Percentiles rank a stretch among this genome's conserved stretches.
Conservation (phyloP, 1,140 invertebrate species). For the Drosophila funebris region DNA sequence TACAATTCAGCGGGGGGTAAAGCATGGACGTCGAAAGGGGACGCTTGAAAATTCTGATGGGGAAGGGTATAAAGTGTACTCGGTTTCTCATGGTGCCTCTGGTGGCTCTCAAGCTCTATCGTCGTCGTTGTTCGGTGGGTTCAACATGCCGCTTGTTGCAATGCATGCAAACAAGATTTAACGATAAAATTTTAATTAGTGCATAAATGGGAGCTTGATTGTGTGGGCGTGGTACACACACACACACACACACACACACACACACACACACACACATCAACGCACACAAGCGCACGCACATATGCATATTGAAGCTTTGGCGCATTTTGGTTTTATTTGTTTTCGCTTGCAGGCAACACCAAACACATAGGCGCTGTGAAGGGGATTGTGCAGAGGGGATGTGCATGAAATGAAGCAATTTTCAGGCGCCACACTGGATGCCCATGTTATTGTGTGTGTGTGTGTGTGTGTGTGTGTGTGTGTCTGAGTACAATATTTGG, state of each 20-base stretch:
- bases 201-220: slow-evolving; percentile 81
- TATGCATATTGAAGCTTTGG: slow-evolving; percentile 70
- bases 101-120: slow-evolving; percentile 14
- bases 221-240: slow-evolving; percentile 72
- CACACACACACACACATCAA: background rate
- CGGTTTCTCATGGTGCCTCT: background rate
- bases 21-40: background rate
- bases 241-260: slow-evolving; percentile 22
- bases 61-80: background rate
- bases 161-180: slow-evolving; percentile 82
- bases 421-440: slow-evolving; percentile 18
- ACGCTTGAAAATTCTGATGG: background rate
- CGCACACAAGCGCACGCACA: slow-evolving; percentile 19
- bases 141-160: slow-evolving; percentile 65
- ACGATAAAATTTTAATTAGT: slow-evolving; percentile 83
- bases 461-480: background rate
- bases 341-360: slow-evolving; percentile 32
- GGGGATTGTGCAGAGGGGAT: background rate
- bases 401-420: slow-evolving; percentile 55
- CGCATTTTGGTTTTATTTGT: slow-evolving; percentile 73
- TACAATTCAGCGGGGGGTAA: slow-evolving; percentile 32
- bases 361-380: slow-evolving; percentile 13
- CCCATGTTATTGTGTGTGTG: background rate
- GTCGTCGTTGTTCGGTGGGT: slow-evolving; percentile 4
- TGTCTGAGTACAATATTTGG: slow-evolving; percentile 22